Evolutionary conservation across 2,113 vertebrate genomes (phyloP).

Genomic region (Hyla sarda): DNA sequence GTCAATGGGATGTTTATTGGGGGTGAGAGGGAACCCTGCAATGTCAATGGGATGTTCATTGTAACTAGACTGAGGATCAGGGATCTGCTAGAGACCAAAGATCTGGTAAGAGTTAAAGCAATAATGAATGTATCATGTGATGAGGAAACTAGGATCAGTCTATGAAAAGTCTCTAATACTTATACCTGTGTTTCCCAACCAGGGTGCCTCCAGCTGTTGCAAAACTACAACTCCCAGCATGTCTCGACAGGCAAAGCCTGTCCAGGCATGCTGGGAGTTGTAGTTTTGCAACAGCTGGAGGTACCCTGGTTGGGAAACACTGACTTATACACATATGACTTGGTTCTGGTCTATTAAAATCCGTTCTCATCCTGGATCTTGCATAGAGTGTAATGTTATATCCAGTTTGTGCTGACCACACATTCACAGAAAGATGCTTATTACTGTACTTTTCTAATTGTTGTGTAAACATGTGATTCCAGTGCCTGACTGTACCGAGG

Average conservation of each 20-base stretch:
- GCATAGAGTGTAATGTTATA: background rate
- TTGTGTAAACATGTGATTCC: background rate
- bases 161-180: background rate
- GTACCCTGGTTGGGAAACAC: no score
- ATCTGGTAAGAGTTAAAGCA: background rate
- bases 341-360: background rate
- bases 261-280: no score
- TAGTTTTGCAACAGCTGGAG: no score
- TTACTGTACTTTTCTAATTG: no score
- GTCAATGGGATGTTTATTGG: no score
- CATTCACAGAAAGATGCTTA: background rate
- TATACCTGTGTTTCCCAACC: no score
- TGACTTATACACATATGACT: background rate
- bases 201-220: no score
- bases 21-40: background rate
- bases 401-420: background rate
- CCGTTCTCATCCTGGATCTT: background rate
- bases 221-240: no score
- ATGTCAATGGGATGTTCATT: background rate
- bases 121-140: slow-evolving; percentile 3
- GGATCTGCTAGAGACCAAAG: background rate
- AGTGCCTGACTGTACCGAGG: background rate
- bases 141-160: background rate
- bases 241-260: no score
- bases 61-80: background rate